Evolutionary conservation across 2,797 vertebrate species (phyloP).

Genomic region (Lagorchestes hirsutus): DNA sequence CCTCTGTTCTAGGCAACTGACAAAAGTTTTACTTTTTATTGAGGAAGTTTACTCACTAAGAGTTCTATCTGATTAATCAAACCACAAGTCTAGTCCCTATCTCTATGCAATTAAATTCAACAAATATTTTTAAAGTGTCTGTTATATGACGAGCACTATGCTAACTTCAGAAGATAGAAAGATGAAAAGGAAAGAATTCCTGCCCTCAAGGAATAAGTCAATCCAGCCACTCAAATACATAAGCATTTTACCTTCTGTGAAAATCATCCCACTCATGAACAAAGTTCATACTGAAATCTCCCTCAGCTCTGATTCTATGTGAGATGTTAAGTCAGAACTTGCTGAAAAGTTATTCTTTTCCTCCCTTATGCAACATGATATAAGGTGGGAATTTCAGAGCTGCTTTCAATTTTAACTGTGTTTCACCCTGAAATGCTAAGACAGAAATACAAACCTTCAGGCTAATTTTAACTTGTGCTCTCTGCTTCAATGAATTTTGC

Average conservation of each 20-base stretch:
- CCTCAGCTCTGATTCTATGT: neutral
- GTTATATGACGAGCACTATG: neutral
- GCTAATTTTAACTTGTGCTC: conserved; percentile 12
- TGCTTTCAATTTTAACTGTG: neutral
- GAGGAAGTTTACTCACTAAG: neutral
- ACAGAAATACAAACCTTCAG: neutral
- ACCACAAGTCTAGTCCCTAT: neutral
- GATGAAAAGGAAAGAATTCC: neutral
- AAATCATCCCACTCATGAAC: neutral
- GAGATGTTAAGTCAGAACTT: neutral
- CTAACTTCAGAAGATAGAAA: neutral
- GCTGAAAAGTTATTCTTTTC: neutral
- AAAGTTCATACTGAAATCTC: neutral
- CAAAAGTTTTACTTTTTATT: neutral
- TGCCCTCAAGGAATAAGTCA: neutral
- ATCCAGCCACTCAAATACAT: neutral
- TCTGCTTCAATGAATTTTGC: conserved; percentile 14
- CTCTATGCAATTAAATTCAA: neutral
- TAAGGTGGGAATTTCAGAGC: neutral
- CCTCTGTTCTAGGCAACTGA: neutral
- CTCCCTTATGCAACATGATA: neutral
- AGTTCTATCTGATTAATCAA: neutral
- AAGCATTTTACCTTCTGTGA: neutral
- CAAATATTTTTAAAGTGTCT: neutral
- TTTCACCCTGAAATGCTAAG: conserved; percentile 39